Evolutionary conservation across 1,140 invertebrate genomes (phyloP), one percentile per base, ranked within the genome.

Genomic region (Globodera rostochiensis): DNA sequence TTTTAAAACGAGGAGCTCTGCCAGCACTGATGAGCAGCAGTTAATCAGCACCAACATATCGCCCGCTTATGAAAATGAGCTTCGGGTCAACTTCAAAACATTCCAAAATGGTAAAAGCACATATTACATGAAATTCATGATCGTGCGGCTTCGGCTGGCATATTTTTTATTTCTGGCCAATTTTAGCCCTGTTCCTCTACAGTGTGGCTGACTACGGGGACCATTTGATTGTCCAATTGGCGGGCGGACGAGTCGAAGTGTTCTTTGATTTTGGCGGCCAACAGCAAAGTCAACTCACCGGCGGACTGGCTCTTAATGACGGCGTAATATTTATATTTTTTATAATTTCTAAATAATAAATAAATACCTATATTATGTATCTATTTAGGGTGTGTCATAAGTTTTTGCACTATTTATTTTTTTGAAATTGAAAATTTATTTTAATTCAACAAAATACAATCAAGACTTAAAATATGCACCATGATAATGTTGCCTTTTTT

Each of bases 61-160:
- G 25, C 83, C 87, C 8, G 87, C 88, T 84, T 89, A 89, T 79
- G 88, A 89, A 64, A 89, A 89, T 80, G 88, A 90, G 64, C 80
- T 89, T 13, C 80, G 79, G 25, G 69, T 89, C 8, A 86, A 83
- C 6, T 89, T 89, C 70, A 78, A 84, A 70, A 90, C 87, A 1
- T 89, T 88, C 73, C 81, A 88, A 85, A 83, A 89, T 57, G 89
- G 89, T 36, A 71, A 15, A 45, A 45, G 36, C 8, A 25, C 6
- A 3, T 15, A 21, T 15, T 21, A 66, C 3, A 66, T 15, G 60
- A 13, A 66, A 66, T 53, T 75, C 57, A 46, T 75, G 7, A 49
- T 4, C 13, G 13, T 74, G 15, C 8, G 53, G n/a, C 60, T 47
- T n/a, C n/a, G n/a, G 25, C 25, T 25, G 60, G 19, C 11, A 69